These are phyloP conservation scores for Xenopus tropicalis DNA, from an alignment of 2,113 vertebrate species.

Conservation along the genomic window UCB_Xtro_10.0 CM004446.2:32855501-32856000, in stretches of 20 bases:
- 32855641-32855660: conserved; percentile 43
- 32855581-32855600: background rate
- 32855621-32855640: conserved; percentile 11
- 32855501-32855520: too few relatives aligned
- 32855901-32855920: conserved; percentile 26
- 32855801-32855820: too few relatives aligned
- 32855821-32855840: background rate
- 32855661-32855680: conserved; percentile 40
- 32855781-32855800: too few relatives aligned
- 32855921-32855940: conserved; percentile 13
- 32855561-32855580: background rate
- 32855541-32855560: background rate
- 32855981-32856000: conserved; percentile 1
- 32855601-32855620: background rate
- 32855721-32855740: conserved; percentile 1
- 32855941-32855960: conserved; percentile 14
- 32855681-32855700: conserved; percentile 40
- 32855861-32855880: background rate
- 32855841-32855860: background rate
- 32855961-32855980: conserved; percentile 27
- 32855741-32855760: background rate
- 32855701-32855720: conserved; percentile 28
- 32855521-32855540: too few relatives aligned
- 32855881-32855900: background rate
- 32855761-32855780: background rate